Conservation (phyloP, 2,888 invertebrate species). For the Scrobipalpa atriplicella region DNA sequence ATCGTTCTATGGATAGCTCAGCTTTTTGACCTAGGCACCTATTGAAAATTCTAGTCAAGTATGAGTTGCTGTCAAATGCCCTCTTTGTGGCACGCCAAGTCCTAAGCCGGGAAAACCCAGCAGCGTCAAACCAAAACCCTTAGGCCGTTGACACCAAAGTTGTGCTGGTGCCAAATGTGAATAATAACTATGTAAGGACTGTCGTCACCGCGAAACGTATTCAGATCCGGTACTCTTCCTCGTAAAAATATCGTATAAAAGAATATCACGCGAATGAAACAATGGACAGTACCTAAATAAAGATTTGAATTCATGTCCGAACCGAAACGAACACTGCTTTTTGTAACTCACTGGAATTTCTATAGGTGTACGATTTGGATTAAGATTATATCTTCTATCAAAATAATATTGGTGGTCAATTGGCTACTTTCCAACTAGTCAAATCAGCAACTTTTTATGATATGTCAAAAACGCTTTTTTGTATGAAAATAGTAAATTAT, state of each 20-base stretch:
- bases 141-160: not conserved
- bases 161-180: slow-evolving; percentile 67
- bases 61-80: not conserved
- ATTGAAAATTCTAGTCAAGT: slow-evolving; percentile 9
- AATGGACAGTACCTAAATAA: too few relatives aligned
- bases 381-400: too few relatives aligned
- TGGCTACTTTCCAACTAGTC: too few relatives aligned
- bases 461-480: too few relatives aligned
- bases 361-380: too few relatives aligned
- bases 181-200: slow-evolving; percentile 67
- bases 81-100: slow-evolving; percentile 6
- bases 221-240: slow-evolving; percentile 49
- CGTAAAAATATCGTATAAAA: slow-evolving; percentile 31
- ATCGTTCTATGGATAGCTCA: too few relatives aligned
- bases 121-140: not conserved
- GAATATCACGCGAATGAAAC: not conserved
- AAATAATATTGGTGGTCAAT: too few relatives aligned
- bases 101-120: slow-evolving; percentile 41
- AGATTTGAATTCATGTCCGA: too few relatives aligned
- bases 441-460: too few relatives aligned
- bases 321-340: too few relatives aligned
- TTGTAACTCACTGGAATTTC: too few relatives aligned
- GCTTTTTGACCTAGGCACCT: not conserved
- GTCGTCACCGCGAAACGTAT: slow-evolving; percentile 56
- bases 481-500: too few relatives aligned